phyloP scores from a whole-genome alignment of 2,113 vertebrate genomes.

The Galeopterus variegatus region DNA sequence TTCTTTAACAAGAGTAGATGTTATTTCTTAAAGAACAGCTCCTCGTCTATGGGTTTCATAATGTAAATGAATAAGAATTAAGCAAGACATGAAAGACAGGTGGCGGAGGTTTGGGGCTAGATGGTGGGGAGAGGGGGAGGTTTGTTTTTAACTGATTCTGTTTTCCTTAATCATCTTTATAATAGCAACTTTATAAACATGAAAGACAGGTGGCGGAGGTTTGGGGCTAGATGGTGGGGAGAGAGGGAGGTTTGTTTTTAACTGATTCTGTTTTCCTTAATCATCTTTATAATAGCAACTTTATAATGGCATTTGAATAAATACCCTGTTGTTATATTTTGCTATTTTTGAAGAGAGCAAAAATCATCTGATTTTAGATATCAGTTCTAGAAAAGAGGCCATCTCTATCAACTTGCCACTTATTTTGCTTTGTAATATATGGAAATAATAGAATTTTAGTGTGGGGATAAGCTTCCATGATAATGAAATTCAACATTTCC shows the following conservation, averaged over 20 bases:
- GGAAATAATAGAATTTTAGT: constrained; percentile 42
- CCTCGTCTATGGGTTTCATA: background rate
- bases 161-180: constrained; percentile 15
- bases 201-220: background rate
- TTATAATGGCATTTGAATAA: constrained; percentile 8
- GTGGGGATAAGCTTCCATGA: background rate
- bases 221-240: background rate
- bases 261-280: background rate
- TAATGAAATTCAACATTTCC: background rate
- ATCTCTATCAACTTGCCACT: background rate
- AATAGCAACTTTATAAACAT: too few species aligned
- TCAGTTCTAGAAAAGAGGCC: background rate
- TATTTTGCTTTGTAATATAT: background rate
- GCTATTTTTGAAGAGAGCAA: background rate
- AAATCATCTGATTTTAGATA: background rate
- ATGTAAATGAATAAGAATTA: background rate
- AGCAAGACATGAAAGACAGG: background rate
- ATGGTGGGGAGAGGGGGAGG: too few species aligned
- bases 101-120: background rate
- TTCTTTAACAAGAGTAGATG: background rate
- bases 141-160: background rate
- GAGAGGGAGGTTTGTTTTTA: background rate
- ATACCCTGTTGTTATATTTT: background rate
- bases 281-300: background rate
- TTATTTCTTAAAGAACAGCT: constrained; percentile 30